Evolutionary conservation across 2,888 invertebrate species (phyloP).

Genomic region (Ophion ellenae): DNA sequence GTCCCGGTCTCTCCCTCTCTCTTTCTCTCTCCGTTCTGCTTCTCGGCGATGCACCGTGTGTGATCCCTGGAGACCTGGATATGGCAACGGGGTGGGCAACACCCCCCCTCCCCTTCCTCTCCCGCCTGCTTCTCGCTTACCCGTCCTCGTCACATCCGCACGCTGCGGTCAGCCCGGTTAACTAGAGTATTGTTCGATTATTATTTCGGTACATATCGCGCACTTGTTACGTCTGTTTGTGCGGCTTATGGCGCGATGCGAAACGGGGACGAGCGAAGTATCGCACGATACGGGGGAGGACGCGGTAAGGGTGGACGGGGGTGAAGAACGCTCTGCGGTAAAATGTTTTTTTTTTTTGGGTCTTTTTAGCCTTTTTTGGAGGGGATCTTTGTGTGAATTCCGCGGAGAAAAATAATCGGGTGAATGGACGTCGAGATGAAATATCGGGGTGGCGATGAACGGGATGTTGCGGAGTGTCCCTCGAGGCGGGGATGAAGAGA

Average conservation of each 20-base stretch:
- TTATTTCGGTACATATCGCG: slow-evolving; percentile 84
- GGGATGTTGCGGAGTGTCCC: too few relatives aligned
- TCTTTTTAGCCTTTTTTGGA: background rate
- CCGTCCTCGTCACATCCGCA: slow-evolving; percentile 26
- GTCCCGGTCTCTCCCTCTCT: slow-evolving; percentile 5
- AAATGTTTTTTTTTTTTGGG: background rate
- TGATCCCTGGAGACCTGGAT: slow-evolving; percentile 74
- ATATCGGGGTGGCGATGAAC: background rate
- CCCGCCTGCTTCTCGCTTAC: background rate
- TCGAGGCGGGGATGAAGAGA: background rate
- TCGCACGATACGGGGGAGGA: slow-evolving; percentile 21
- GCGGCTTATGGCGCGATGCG: slow-evolving; percentile 42
- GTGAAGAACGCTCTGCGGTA: background rate
- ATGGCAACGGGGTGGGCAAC: slow-evolving; percentile 61
- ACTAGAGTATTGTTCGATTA: slow-evolving; percentile 83
- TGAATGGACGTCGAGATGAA: background rate
- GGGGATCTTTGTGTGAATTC: background rate
- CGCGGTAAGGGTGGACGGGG: background rate
- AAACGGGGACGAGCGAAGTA: slow-evolving; percentile 20
- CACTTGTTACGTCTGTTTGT: slow-evolving; percentile 83
- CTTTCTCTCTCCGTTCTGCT: slow-evolving; percentile 2
- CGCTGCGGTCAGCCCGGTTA: slow-evolving; percentile 79
- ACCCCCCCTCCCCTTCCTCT: slow-evolving; percentile 7
- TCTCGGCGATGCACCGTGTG: slow-evolving; percentile 66
- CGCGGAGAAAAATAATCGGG: background rate